Base-by-base conservation (phyloP, 2,797 vertebrate genomes). In the Arnoldichthys spilopterus region DNA sequence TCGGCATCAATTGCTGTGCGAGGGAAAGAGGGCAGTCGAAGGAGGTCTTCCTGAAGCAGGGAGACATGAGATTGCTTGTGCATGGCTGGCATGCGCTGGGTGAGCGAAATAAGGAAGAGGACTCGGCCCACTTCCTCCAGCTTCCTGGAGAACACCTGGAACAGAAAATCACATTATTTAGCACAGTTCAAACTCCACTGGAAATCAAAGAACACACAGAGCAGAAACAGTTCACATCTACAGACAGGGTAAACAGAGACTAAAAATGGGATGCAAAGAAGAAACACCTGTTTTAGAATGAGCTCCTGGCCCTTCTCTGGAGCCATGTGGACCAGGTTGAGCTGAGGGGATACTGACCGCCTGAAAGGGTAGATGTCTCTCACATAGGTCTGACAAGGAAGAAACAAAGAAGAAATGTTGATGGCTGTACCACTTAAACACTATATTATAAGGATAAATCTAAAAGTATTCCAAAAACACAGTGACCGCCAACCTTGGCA, bases 61-160 rank as follows among this genome's bases (percentile, higher is more conserved):
- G 98, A 98, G 6, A 99, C 97, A 0, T 99, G 98, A 37, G 98
- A 99, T 83, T 99, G 98, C 80, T 98, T 98, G 92, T 99, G 98
- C 43, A 95, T 95, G 0, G 94, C 88, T 1, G 98, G 98, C 87
- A 99, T 98, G 90, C 95, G 96, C 85, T 99, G 98, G 0, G 98
- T 99, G 62, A 99, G 93, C 0, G 98, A 98, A 87, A 98, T 98
- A 73, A 99, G 96, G 90, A 99, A 99, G 34, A 99, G 87, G 69
- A 99, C 98, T 0, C 98, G 86, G 0, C 98, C 98, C 0, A 99
- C 97, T 85, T 99, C 98, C 86, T 99, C 98, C 63, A 99, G 90
- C 87, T 99, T 99, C 76, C 97, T 94, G 1, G 97, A 98, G 86
- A 99, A 99, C 83, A 99, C 97, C 98, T 99, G 22, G 28, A 49